Percentiles rank a stretch among this genome's conserved stretches.
These are phyloP conservation scores for Chalcis sispes DNA, from an alignment of 2,888 invertebrate genomes.

Conservation along the genomic window DNA sequence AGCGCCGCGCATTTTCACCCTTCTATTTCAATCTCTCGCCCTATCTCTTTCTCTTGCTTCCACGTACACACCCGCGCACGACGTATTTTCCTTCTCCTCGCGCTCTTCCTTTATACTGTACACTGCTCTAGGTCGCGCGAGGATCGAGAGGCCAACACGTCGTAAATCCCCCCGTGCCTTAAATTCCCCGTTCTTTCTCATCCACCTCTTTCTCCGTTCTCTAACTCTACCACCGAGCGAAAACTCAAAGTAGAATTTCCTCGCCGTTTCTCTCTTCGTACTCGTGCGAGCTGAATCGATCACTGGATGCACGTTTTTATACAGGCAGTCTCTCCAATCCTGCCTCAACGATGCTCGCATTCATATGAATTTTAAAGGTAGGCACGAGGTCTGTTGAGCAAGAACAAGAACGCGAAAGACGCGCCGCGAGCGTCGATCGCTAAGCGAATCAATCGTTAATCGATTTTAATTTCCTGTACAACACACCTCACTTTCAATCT, in stretches of 20 bases:
- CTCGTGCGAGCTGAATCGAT: slow-evolving; percentile 5
- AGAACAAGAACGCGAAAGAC: background rate
- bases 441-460: slow-evolving; percentile 60
- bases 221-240: slow-evolving; percentile 36
- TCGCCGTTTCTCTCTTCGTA: slow-evolving; percentile 1
- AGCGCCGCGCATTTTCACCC: slow-evolving; percentile 16
- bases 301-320: slow-evolving; percentile 32
- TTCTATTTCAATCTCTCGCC: slow-evolving; percentile 29
- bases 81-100: no score
- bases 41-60: background rate
- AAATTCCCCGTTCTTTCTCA: slow-evolving; percentile 31
- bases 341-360: no score
- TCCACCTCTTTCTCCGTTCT: slow-evolving; percentile 36
- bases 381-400: no score
- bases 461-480: slow-evolving; percentile 71
- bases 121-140: background rate
- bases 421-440: slow-evolving; percentile 27
- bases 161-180: slow-evolving; percentile 49
- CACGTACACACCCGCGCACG: no score
- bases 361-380: no score
- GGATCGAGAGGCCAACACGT: slow-evolving; percentile 24
- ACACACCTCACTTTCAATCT: slow-evolving; percentile 14
- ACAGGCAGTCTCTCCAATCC: no score
- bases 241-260: slow-evolving; percentile 37
- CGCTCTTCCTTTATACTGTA: background rate